phyloP scores from a whole-genome alignment of 2,113 vertebrate species.

The Antechinus flavipes region DNA sequence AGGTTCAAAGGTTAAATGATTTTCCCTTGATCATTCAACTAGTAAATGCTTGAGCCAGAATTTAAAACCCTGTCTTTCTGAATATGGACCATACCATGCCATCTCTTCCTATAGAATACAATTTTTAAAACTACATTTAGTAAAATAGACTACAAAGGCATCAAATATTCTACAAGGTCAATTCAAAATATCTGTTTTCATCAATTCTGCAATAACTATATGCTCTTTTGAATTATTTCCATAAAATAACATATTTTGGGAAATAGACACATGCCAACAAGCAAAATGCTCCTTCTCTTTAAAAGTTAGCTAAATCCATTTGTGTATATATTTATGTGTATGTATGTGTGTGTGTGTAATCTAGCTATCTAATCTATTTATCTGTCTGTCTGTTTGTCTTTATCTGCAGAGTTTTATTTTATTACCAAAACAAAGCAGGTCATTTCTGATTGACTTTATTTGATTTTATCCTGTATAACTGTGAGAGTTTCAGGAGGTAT shows the following conservation, averaged over 20 bases:
- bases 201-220: constrained; percentile 62
- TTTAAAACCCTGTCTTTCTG: neutral
- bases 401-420: neutral
- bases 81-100: neutral
- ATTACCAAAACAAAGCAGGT: neutral
- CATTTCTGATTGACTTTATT: constrained; percentile 46
- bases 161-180: constrained; percentile 56
- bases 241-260: constrained; percentile 40
- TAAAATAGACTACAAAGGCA: constrained; percentile 40
- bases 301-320: constrained; percentile 40
- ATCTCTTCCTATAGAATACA: neutral
- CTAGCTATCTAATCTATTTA: neutral
- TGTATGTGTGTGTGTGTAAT: neutral
- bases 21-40: neutral
- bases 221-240: constrained; percentile 43
- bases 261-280: constrained; percentile 30
- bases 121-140: neutral
- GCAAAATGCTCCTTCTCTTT: constrained; percentile 43
- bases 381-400: no score
- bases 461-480: constrained; percentile 2
- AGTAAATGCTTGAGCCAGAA: neutral
- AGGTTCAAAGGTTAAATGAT: neutral
- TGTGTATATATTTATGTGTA: neutral
- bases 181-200: constrained; percentile 50
- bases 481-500: neutral